Conservation (phyloP, 2,797 vertebrate species). For the Kryptopterus vitreolus region DNA sequence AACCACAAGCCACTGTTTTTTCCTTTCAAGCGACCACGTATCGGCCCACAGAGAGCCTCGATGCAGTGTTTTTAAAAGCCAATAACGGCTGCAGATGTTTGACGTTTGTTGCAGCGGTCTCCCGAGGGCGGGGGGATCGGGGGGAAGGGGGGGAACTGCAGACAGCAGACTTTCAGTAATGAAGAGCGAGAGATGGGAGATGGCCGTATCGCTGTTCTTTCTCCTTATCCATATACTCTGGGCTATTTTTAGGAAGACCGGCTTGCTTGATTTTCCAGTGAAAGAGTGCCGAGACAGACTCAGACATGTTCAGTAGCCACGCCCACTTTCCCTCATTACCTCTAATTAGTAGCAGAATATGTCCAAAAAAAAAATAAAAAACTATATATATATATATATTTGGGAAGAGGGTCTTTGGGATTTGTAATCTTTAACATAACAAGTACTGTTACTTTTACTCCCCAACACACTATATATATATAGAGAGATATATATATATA, state of each 20-base stretch:
- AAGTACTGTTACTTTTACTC: too few species aligned
- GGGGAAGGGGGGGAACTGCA: conserved; percentile 17
- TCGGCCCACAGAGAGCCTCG: conserved; percentile 48
- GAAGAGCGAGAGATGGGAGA: conserved; percentile 13
- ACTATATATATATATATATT: too few species aligned
- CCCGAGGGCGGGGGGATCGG: conserved; percentile 16
- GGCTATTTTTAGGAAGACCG: conserved; percentile 41
- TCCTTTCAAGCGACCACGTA: conserved; percentile 55
- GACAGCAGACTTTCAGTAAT: conserved; percentile 28
- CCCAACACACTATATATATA: too few species aligned
- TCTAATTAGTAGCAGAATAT: background rate
- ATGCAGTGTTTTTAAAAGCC: conserved; percentile 40
- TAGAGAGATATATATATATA: too few species aligned
- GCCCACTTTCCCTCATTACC: background rate
- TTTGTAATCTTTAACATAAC: too few species aligned
- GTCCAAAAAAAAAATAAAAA: too few species aligned
- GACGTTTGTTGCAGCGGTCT: too few species aligned
- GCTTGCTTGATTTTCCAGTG: conserved; percentile 22
- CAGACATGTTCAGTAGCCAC: background rate
- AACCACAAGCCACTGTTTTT: conserved; percentile 48
- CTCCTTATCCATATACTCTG: conserved; percentile 1
- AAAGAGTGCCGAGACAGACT: background rate
- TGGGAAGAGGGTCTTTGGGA: too few species aligned
- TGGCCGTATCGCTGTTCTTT: conserved; percentile 25
- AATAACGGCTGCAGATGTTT: conserved; percentile 24